A percentile compares a stretch with the other conserved stretches of the same genome.
Evolutionary conservation across 2,113 vertebrate species (phyloP).

Genomic region (Nesoenas mayeri): DNA sequence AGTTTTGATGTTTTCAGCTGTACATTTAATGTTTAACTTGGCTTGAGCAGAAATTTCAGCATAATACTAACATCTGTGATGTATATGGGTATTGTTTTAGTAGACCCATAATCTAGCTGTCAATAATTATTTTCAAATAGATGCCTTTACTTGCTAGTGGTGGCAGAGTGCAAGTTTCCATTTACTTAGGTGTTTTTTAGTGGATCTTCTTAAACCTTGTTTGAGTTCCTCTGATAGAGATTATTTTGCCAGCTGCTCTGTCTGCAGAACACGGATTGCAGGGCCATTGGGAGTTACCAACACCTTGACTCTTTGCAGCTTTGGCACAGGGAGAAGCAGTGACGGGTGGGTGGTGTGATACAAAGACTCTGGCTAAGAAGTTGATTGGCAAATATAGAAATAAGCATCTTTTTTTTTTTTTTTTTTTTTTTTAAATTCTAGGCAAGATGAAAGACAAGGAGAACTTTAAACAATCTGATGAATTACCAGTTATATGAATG

Average conservation of each 20-base stretch:
- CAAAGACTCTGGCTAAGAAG: background rate
- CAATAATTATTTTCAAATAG: background rate
- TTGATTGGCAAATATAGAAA: background rate
- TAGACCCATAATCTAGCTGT: background rate
- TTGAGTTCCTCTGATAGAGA: background rate
- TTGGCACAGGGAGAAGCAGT: background rate
- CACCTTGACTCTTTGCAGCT: background rate
- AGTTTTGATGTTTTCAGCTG: background rate
- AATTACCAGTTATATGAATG: background rate
- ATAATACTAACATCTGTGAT: background rate
- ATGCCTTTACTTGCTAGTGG: background rate
- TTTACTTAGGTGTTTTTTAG: background rate
- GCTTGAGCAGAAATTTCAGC: background rate
- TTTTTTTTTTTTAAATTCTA: background rate
- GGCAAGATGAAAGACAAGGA: background rate
- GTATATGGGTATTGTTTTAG: background rate
- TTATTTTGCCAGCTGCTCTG: background rate
- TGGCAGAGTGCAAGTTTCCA: background rate
- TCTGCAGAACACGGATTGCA: background rate
- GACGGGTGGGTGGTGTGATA: background rate
- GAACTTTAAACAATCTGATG: background rate
- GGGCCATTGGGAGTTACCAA: background rate
- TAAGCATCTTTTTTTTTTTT: background rate
- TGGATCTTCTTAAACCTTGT: accelerated
- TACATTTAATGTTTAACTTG: background rate